Evolutionary conservation across 2,113 vertebrate species (phyloP).

Genomic region (Phainopepla nitens): DNA sequence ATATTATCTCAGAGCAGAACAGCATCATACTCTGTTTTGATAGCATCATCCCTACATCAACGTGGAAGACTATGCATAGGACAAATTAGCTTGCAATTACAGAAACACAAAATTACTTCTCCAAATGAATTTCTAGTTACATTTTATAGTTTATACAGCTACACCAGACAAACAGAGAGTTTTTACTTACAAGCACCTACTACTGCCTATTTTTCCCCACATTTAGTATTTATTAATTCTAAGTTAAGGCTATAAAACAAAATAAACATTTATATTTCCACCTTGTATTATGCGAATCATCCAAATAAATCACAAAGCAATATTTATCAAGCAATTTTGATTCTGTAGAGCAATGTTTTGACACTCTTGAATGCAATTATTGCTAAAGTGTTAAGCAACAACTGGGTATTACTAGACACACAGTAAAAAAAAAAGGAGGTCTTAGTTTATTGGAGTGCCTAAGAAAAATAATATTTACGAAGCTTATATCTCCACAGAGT

Average conservation of each 20-base stretch:
- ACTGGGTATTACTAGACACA: neutral
- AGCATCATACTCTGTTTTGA: neutral
- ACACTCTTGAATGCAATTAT: neutral
- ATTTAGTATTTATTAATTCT: neutral
- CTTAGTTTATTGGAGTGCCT: neutral
- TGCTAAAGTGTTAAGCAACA: neutral
- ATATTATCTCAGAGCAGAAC: neutral
- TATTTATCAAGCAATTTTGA: neutral
- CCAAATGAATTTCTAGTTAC: neutral
- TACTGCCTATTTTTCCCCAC: neutral
- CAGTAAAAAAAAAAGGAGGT: neutral
- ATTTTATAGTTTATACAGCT: neutral
- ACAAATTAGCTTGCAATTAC: neutral
- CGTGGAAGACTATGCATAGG: neutral
- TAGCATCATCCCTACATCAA: neutral
- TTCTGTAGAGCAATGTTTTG: neutral
- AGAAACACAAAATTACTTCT: neutral
- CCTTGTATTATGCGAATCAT: neutral
- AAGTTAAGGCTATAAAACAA: neutral
- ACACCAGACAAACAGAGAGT: neutral
- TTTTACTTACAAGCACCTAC: neutral
- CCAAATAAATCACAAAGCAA: neutral
- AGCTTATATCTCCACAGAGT: neutral
- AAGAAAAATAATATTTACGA: neutral
- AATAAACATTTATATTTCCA: neutral